Evolutionary conservation across 2,888 invertebrate species (phyloP), one percentile per base, ranked within the genome.

Genomic region (Spodoptera littoralis): DNA sequence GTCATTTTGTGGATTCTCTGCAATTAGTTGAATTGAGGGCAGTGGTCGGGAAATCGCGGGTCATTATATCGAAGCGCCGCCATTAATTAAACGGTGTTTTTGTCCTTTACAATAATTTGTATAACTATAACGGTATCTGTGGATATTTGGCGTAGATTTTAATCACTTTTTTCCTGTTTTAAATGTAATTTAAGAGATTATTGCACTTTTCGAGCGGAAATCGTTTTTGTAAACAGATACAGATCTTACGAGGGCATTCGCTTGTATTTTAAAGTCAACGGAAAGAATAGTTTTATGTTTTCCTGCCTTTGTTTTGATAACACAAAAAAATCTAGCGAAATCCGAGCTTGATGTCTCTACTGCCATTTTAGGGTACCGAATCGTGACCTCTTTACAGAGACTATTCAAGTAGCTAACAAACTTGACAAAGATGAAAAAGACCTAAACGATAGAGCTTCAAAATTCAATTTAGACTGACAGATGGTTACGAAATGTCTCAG

Each of bases 1-100:
- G 61, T 48, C 50, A 67, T 69, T 36, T 79, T 61, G 80, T 65
- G 56, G 73, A 77, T 79, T 73, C 43, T 50, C 59, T 59, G 47
- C 57, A 74, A 77, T 79, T 79, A 74, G 65, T 51, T 22, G 65
- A 61, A 79, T 75, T 49, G 70, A 45, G 79, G 73, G 22, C 79
- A 58, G 48, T 46, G 65, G 24, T 69, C 79, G 70, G 63, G 46
- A 68, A 72, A 63, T 57, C 50, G 49, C 52, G 8, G 65, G 52
- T 56, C 52, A 62, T 61, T 61, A 67, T 65, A 48, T 36, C 44
- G 42, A 60, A 57, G 60, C 61, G 79, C 58, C 58, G 69, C 70
- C 60, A 53, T 58, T 27, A 64, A 77, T 64, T 62, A 72, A 56
- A 36, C 57, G 11, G 24, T 76, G 65, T 65, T 66, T 60, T 58